phyloP scores from a whole-genome alignment of 2,888 invertebrate species.

The Conomelus anceps region DNA sequence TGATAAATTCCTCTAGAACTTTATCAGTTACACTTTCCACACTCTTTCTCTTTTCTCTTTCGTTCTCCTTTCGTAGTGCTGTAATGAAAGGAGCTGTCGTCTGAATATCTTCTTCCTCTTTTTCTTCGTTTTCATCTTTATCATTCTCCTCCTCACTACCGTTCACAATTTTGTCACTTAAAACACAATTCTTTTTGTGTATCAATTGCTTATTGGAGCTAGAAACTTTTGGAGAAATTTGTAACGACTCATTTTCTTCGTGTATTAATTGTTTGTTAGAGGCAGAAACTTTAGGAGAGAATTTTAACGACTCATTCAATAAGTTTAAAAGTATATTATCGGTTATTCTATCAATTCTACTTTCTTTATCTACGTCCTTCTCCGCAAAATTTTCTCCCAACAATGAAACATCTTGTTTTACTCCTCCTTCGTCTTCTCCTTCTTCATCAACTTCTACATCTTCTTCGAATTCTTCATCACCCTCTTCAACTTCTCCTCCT shows the following conservation, averaged over 20 bases:
- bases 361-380: not conserved
- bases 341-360: constrained; percentile 27
- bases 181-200: not conserved
- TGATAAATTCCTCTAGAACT: constrained; percentile 16
- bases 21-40: constrained; percentile 17
- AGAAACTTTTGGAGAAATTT: not conserved
- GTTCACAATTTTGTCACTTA: not conserved
- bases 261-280: not conserved
- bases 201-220: not conserved
- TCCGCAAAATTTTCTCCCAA: not conserved
- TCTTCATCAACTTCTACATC: not conserved
- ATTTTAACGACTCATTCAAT: constrained; percentile 7
- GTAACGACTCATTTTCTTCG: constrained; percentile 4
- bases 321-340: constrained; percentile 22
- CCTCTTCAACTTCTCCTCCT: not conserved
- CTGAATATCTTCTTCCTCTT: not conserved
- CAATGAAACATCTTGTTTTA: not conserved
- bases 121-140: not conserved
- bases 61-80: not conserved
- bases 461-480: not conserved
- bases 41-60: not conserved
- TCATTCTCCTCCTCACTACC: not conserved
- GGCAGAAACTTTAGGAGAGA: constrained; percentile 20
- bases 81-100: not conserved
- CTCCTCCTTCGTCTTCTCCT: not conserved